Conservation (phyloP, 2,113 vertebrate species). For the Corapipo altera region DNA sequence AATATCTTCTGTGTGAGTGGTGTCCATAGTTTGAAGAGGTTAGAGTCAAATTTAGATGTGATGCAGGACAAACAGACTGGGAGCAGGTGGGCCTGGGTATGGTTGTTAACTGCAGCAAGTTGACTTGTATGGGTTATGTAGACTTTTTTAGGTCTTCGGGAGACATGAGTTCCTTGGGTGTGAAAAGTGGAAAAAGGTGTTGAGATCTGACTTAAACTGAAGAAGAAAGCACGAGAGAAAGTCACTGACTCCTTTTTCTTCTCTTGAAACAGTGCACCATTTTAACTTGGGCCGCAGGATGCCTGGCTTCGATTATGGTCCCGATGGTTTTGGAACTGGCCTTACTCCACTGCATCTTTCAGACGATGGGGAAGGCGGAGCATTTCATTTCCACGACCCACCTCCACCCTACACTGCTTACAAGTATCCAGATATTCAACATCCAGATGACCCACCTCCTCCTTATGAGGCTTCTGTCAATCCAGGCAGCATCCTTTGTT, state of each 20-base stretch:
- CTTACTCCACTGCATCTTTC: constrained; percentile 96
- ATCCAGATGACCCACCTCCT: constrained; percentile 94
- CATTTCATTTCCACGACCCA: constrained; percentile 97
- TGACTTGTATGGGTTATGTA: background rate
- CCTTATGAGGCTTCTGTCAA: constrained; percentile 96
- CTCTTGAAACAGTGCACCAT: constrained; percentile 87
- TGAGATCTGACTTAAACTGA: background rate
- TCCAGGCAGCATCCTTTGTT: constrained; percentile 87
- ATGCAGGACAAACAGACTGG: background rate
- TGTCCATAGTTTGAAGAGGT: background rate
- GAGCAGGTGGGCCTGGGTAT: background rate
- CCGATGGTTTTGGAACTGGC: constrained; percentile 91
- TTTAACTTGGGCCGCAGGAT: constrained; percentile 96
- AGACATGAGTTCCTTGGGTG: background rate
- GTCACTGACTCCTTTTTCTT: background rate
- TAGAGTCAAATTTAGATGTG: background rate
- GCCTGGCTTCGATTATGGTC: constrained; percentile 95
- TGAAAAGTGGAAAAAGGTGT: background rate
- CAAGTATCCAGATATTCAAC: constrained; percentile 94
- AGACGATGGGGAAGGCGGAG: constrained; percentile 94
- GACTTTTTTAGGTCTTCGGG: background rate
- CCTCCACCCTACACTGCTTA: constrained; percentile 96
- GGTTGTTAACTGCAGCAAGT: background rate
- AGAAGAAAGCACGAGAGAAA: background rate
- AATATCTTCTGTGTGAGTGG: background rate